Evolutionary conservation across 2,888 invertebrate species (phyloP).

Genomic region (Morpho helenor): DNA sequence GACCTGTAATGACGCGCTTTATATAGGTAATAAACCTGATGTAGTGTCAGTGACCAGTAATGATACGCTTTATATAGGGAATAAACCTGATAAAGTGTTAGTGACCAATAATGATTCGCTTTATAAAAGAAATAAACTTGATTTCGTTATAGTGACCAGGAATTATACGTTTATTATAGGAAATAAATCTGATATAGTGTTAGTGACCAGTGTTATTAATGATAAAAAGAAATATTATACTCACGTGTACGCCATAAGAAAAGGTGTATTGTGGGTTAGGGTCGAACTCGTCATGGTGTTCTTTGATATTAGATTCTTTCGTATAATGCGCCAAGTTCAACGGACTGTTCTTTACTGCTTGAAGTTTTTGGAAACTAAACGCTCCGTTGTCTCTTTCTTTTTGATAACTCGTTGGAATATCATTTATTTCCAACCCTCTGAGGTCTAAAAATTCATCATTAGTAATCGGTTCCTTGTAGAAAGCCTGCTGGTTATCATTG

Average conservation of each 20-base stretch:
- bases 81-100: no score
- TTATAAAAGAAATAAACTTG: no score
- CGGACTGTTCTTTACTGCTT: slow-evolving; percentile 37
- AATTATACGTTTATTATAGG: no score
- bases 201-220: no score
- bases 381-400: slow-evolving; percentile 26
- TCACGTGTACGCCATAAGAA: slow-evolving; percentile 62
- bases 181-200: no score
- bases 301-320: slow-evolving; percentile 14
- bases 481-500: background rate
- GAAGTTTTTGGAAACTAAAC: slow-evolving; percentile 37
- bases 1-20: no score
- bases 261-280: slow-evolving; percentile 49
- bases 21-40: no score
- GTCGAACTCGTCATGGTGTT: slow-evolving; percentile 34
- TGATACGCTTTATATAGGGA: no score
- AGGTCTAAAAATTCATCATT: slow-evolving; percentile 21
- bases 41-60: no score
- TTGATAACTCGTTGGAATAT: slow-evolving; percentile 16
- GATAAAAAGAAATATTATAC: slow-evolving; percentile 30
- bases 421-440: slow-evolving; percentile 15
- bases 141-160: no score
- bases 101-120: no score
- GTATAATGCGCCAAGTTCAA: slow-evolving; percentile 41
- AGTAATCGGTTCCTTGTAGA: slow-evolving; percentile 17